Conservation (phyloP, 2,888 invertebrate species). For the Spisula subtruncata region DNA sequence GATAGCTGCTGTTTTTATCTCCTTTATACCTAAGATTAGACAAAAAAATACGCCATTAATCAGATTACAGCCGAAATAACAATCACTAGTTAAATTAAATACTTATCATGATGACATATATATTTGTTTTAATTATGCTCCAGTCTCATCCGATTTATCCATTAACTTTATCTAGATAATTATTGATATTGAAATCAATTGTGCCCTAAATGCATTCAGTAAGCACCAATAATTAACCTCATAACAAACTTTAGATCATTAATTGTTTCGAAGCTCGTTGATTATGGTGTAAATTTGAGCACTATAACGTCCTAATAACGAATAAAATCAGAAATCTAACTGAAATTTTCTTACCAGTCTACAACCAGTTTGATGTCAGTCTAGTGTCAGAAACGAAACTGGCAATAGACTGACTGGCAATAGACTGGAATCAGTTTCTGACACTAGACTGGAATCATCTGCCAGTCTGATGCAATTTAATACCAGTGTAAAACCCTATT, state of each 20-base stretch:
- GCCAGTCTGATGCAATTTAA: no score
- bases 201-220: background rate
- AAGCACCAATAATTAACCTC: background rate
- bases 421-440: no score
- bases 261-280: background rate
- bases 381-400: no score
- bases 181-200: background rate
- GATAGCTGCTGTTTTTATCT: background rate
- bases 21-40: background rate
- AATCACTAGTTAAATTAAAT: background rate
- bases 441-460: no score
- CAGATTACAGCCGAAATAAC: background rate
- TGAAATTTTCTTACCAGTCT: background rate
- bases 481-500: no score
- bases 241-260: background rate
- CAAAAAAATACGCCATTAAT: background rate
- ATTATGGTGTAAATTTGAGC: background rate
- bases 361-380: no score
- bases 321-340: no score
- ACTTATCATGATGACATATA: background rate
- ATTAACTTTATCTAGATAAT: background rate
- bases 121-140: background rate
- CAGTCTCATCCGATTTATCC: background rate
- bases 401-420: no score
- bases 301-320: no score